A percentile compares a stretch with the other conserved stretches of the same genome.
Conservation (phyloP, 2,888 invertebrate genomes). For the Ennomos erosarius region DNA sequence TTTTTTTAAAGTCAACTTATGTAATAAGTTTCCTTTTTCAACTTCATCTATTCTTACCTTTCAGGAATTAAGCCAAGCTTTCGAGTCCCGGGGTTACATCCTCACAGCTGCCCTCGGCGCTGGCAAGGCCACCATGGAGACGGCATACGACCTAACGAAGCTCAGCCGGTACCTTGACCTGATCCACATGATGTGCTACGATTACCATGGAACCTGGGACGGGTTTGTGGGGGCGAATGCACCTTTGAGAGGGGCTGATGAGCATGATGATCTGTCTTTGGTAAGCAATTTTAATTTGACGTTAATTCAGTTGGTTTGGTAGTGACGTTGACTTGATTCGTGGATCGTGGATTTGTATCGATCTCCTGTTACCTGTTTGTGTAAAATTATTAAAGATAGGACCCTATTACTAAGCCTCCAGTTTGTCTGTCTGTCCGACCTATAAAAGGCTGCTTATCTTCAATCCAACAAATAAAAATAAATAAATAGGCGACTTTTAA, state of each 20-base stretch:
- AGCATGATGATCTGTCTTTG: constrained; percentile 87
- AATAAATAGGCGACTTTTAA: no score
- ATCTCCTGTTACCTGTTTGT: no score
- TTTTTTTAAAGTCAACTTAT: no score
- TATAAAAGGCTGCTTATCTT: no score
- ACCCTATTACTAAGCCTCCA: no score
- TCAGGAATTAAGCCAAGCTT: constrained; percentile 90
- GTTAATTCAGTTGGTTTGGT: no score
- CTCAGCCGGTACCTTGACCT: constrained; percentile 88
- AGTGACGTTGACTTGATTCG: no score
- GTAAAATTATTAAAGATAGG: no score
- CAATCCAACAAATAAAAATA: no score
- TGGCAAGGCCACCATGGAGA: constrained; percentile 89
- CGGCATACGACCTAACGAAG: constrained; percentile 90
- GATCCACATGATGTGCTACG: constrained; percentile 95
- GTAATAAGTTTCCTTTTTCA: no score
- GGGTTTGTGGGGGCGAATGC: constrained; percentile 91
- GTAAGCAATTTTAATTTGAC: constrained; percentile 77
- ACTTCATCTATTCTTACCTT: constrained; percentile 9
- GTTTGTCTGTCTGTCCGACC: no score
- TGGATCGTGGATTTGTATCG: no score
- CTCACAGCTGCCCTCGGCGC: constrained; percentile 94
- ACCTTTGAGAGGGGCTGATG: constrained; percentile 85
- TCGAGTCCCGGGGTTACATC: constrained; percentile 87
- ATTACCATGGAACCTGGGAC: constrained; percentile 95